Conservation (phyloP, 2,888 invertebrate species). For the Diloba caeruleocephala region DNA sequence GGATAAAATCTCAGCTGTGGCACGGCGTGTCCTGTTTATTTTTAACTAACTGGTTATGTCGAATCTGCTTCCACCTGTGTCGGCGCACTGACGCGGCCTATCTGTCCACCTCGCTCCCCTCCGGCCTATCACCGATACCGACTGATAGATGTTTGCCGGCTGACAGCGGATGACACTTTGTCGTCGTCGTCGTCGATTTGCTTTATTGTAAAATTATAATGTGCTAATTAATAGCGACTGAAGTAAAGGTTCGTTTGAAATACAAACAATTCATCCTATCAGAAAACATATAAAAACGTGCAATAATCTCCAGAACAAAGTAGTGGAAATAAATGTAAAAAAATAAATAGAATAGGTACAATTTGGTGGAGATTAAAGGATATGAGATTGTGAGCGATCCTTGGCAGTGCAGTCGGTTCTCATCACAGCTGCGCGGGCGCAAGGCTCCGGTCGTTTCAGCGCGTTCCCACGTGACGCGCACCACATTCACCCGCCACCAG, state of each 20-base stretch:
- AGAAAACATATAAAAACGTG: too few species aligned
- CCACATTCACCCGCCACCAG: slow-evolving; percentile 4
- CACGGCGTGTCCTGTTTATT: slow-evolving; percentile 70
- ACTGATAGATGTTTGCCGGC: background rate
- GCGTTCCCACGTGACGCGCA: slow-evolving; percentile 20
- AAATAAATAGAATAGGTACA: too few species aligned
- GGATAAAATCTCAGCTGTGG: slow-evolving; percentile 63
- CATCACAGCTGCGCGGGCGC: background rate
- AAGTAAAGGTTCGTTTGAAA: too few species aligned
- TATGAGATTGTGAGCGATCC: background rate
- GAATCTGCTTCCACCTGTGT: slow-evolving; percentile 60
- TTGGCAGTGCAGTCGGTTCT: background rate
- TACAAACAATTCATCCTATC: too few species aligned
- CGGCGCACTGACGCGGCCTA: background rate
- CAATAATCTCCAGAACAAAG: too few species aligned
- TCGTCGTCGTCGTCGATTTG: too few species aligned
- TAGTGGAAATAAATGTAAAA: too few species aligned
- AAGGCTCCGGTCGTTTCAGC: background rate
- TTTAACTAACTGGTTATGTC: slow-evolving; percentile 77
- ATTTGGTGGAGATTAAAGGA: background rate
- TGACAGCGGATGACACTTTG: too few species aligned
- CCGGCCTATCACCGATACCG: background rate
- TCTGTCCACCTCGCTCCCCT: background rate
- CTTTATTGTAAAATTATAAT: too few species aligned
- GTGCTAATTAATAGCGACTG: too few species aligned